Conservation (phyloP, 2,888 invertebrate genomes). For the Galerucella pusilla region DNA sequence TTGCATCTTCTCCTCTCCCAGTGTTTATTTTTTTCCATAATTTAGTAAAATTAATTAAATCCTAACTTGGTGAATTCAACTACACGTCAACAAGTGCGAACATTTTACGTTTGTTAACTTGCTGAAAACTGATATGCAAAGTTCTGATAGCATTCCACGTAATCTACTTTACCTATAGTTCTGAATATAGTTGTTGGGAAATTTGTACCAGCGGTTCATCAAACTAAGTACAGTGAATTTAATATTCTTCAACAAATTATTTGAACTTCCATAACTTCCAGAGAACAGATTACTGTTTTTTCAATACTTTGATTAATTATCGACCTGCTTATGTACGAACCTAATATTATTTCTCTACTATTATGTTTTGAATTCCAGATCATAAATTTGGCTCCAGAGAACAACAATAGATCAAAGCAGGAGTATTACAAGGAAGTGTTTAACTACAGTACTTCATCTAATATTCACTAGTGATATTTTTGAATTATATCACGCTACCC, state of each 20-base stretch:
- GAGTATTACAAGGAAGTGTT: no score
- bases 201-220: slow-evolving; percentile 23
- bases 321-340: no score
- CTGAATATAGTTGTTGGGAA: slow-evolving; percentile 19
- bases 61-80: neutral
- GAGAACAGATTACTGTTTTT: slow-evolving; percentile 6
- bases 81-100: neutral
- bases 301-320: neutral
- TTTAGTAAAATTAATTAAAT: neutral
- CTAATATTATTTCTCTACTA: no score
- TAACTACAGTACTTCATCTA: no score
- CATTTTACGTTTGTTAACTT: slow-evolving; percentile 5
- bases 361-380: no score
- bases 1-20: no score
- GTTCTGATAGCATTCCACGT: slow-evolving; percentile 4
- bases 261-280: slow-evolving; percentile 22
- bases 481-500: no score
- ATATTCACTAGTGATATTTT: no score
- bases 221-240: slow-evolving; percentile 30
- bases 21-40: no score
- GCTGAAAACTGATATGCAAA: slow-evolving; percentile 1
- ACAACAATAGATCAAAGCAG: no score
- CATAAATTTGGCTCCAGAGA: no score
- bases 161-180: slow-evolving; percentile 11
- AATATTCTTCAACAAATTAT: slow-evolving; percentile 24